Evolutionary conservation across 1,140 invertebrate genomes (phyloP), one percentile per base, ranked within the genome.

Genomic region (Acromyrmex echinatior): DNA sequence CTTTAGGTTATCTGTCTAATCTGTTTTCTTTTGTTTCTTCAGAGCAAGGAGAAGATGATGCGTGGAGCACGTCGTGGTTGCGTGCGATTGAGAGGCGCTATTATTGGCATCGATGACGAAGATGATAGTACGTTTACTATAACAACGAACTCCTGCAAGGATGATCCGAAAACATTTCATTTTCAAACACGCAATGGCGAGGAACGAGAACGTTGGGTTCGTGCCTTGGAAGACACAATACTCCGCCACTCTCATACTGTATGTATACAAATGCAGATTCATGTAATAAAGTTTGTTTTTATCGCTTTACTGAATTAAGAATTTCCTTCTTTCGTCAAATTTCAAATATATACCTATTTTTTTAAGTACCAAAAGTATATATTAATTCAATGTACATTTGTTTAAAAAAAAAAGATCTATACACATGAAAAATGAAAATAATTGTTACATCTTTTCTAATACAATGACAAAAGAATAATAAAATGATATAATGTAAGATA

Each of bases 1-100:
- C 2, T n/a, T 21, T 51, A 49, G 12, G 16, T 68, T 79, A 79
- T 79, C 31, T 77, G 3, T 31, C 6, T 51, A 3, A 51, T 51
- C 49, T 16, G 0, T 51, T 12, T 7, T 49, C 6, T 25, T 1
- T 16, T 16, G 5, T 35, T 39, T 53, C n/a, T 66, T 90, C 91
- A 99, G 98, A 99, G 98, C 49, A 99, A 99, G 95, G 99, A 99
- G 93, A 99, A 99, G 95, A 99, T 99, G 99, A 98, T 99, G 94
- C 97, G 98, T 88, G 99, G 99, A 7, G 98, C 99, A 39, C 96
- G 99, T 86, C 96, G 99, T 87, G 99, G 99, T 45, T 99, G 99
- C 96, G 99, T 99, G 5, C 96, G 98, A 21, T 96, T 99, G 12
- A 97, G 98, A 95, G 99, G 98, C 80, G 99, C 99, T 6, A 97